phyloP scores from a whole-genome alignment of 2,888 invertebrate species.

The Noctua janthe region DNA sequence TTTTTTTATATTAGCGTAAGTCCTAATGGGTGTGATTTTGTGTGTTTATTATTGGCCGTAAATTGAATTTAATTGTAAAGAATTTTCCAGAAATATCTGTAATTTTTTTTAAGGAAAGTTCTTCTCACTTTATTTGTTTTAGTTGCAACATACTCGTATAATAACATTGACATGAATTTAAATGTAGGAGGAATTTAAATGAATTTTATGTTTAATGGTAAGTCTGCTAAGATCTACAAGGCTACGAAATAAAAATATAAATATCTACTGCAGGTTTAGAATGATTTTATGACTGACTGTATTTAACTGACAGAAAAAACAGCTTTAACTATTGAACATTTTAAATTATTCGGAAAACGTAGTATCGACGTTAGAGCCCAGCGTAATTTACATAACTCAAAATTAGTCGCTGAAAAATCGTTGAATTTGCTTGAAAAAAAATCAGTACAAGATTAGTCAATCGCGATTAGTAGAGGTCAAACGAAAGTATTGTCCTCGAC shows the following conservation, averaged over 20 bases:
- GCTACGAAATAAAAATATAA: not conserved
- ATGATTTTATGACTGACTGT: not conserved
- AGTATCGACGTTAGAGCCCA: not conserved
- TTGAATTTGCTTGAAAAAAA: not conserved
- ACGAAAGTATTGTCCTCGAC: not conserved
- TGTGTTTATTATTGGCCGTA: not conserved
- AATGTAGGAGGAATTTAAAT: not conserved
- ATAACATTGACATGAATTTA: not conserved
- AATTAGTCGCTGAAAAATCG: not conserved
- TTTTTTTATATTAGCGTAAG: too few relatives aligned
- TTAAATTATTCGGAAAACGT: not conserved
- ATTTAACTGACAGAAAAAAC: not conserved
- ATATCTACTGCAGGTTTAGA: not conserved
- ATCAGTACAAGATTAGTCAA: rapidly evolving
- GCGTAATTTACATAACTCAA: not conserved
- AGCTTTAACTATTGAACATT: not conserved
- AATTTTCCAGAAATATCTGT: not conserved
- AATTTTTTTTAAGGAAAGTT: not conserved
- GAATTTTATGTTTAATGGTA: not conserved
- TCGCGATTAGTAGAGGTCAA: not conserved
- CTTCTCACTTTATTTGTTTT: not conserved
- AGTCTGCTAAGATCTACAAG: not conserved
- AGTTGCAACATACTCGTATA: too few relatives aligned
- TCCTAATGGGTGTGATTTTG: not conserved
- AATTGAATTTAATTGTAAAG: not conserved